Percentiles rank a stretch among this genome's conserved stretches.
These are phyloP conservation scores for Ashinkailepas kermadecensis DNA, from an alignment of 2,888 invertebrate genomes.

Conservation along the genomic window DNA sequence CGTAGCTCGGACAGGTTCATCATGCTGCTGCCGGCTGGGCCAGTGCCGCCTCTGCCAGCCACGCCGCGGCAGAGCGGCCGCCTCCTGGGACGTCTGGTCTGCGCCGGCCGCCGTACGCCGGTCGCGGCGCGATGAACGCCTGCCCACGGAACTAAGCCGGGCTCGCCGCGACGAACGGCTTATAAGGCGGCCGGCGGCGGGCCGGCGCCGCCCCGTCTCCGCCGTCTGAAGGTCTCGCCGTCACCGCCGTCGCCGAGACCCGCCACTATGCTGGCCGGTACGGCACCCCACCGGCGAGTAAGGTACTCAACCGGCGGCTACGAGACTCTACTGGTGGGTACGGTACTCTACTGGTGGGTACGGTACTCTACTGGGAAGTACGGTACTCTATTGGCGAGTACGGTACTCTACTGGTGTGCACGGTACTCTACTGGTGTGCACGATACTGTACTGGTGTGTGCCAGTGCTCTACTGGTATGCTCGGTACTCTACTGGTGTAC, in stretches of 20 bases:
- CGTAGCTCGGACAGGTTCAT: constrained; percentile 28
- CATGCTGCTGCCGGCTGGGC: neutral
- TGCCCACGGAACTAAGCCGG: neutral
- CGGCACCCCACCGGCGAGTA: too few species aligned
- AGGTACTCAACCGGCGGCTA: too few species aligned
- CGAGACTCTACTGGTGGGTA: too few species aligned
- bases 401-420: too few species aligned
- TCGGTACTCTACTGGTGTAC: too few species aligned
- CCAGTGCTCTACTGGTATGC: too few species aligned
- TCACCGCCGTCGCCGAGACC: neutral
- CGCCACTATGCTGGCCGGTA: neutral
- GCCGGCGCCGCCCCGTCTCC: constrained; percentile 15
- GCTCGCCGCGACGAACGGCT: neutral
- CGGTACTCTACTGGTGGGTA: too few species aligned
- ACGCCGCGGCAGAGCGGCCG: neutral
- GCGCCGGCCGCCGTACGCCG: neutral
- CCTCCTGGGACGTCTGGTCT: neutral
- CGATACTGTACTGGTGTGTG: too few species aligned
- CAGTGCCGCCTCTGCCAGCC: neutral
- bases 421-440: too few species aligned
- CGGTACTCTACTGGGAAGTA: too few species aligned
- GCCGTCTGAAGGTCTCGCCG: neutral
- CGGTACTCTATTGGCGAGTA: too few species aligned
- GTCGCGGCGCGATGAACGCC: neutral
- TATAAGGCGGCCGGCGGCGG: neutral